These are phyloP conservation scores for Nasonia oneida DNA, from an alignment of 2,888 invertebrate species.

Conservation along the genomic window DNA sequence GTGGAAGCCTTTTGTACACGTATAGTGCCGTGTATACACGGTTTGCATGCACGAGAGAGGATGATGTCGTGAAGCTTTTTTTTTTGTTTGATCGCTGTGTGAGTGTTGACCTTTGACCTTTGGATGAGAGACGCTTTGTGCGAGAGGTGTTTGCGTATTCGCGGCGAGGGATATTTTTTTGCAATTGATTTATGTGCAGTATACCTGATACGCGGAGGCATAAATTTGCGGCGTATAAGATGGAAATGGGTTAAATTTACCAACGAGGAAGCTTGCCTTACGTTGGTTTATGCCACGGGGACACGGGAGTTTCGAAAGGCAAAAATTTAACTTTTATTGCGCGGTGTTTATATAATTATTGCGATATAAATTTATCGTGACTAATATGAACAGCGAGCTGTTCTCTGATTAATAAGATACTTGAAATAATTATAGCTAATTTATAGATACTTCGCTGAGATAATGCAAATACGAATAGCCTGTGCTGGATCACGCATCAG, in stretches of 20 bases:
- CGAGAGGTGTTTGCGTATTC: not conserved
- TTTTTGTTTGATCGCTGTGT: not conserved
- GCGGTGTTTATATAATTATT: not conserved
- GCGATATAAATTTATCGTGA: not conserved
- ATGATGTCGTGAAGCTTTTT: not conserved
- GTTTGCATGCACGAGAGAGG: not conserved
- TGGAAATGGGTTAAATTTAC: not conserved
- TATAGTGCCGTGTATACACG: too few species aligned
- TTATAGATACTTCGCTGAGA: not conserved
- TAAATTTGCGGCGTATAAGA: not conserved
- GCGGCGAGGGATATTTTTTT: not conserved
- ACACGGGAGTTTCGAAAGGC: not conserved
- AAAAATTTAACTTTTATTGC: not conserved
- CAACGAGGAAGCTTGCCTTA: not conserved
- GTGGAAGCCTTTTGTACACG: not conserved
- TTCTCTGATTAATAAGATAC: not conserved
- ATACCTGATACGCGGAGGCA: not conserved
- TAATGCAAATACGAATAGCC: not conserved
- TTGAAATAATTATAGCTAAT: not conserved
- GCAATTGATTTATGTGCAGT: not conserved
- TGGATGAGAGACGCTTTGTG: not conserved
- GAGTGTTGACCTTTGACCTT: conserved; percentile 6
- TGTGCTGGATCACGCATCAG: not conserved
- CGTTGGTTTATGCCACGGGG: not conserved
- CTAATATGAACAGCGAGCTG: not conserved